phyloP scores from a whole-genome alignment of 2,888 invertebrate species.

The Gastracanthus pulcherrimus region DNA sequence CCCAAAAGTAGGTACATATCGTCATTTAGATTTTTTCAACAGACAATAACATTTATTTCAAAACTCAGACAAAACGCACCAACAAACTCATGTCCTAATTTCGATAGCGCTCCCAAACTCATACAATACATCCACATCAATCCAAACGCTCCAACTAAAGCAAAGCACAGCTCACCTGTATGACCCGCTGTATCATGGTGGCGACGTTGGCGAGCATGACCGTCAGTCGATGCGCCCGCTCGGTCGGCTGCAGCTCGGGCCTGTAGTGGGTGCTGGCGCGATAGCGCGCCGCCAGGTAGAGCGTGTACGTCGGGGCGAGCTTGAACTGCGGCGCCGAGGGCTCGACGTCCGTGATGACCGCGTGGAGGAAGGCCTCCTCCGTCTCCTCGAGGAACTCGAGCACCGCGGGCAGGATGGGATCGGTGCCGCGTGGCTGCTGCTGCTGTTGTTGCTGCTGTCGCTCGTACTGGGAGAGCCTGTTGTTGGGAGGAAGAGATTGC shows the following conservation, averaged over 20 bases:
- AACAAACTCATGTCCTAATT: too few species aligned
- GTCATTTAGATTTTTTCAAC: too few species aligned
- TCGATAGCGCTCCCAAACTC: too few species aligned
- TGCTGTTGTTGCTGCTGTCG: slow-evolving; percentile 75
- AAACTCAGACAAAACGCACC: too few species aligned
- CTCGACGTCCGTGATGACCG: slow-evolving; percentile 92
- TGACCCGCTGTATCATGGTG: slow-evolving; percentile 89
- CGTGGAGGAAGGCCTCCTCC: slow-evolving; percentile 94
- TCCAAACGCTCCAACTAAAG: too few species aligned
- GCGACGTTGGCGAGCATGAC: slow-evolving; percentile 94
- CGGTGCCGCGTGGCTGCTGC: slow-evolving; percentile 85
- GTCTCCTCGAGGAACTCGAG: slow-evolving; percentile 96
- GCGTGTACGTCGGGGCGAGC: slow-evolving; percentile 96
- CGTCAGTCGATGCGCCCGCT: slow-evolving; percentile 94
- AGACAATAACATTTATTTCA: too few species aligned
- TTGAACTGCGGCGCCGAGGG: slow-evolving; percentile 95
- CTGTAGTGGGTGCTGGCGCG: slow-evolving; percentile 96
- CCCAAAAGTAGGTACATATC: too few species aligned
- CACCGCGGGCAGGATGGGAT: slow-evolving; percentile 95
- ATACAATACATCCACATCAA: too few species aligned
- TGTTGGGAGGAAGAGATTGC: too few species aligned
- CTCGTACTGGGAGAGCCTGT: slow-evolving; percentile 78
- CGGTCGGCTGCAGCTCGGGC: slow-evolving; percentile 93
- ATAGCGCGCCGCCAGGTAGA: slow-evolving; percentile 96
- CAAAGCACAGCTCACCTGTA: slow-evolving; percentile 81